phyloP scores from a whole-genome alignment of 2,888 invertebrate genomes.

The Rapana venosa region DNA sequence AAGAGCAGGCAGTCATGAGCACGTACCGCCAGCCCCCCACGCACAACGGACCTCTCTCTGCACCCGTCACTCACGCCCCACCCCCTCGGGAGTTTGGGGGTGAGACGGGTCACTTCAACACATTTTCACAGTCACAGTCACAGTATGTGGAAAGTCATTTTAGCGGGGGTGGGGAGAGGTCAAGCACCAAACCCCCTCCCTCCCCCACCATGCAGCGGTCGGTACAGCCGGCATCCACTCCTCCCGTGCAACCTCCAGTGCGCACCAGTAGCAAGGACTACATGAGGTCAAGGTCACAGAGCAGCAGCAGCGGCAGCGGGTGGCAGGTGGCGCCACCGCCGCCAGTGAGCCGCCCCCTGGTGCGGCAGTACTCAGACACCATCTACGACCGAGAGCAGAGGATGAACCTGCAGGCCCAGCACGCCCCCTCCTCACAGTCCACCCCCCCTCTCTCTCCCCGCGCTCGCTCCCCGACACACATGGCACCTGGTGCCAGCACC shows the following conservation, averaged over 20 bases:
- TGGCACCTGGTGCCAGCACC: conserved; percentile 54
- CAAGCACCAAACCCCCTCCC: conserved; percentile 64
- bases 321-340: conserved; percentile 44
- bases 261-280: conserved; percentile 70
- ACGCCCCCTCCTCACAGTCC: conserved; percentile 47
- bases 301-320: conserved; percentile 61
- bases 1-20: conserved; percentile 70
- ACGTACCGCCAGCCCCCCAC: conserved; percentile 53
- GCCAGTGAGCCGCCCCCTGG: conserved; percentile 47
- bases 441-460: conserved; percentile 54
- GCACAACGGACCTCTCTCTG: conserved; percentile 63
- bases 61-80: conserved; percentile 51
- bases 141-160: conserved; percentile 51
- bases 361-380: conserved; percentile 58
- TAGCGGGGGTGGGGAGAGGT: conserved; percentile 49
- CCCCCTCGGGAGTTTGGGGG: conserved; percentile 49
- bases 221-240: conserved; percentile 53
- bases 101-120: conserved; percentile 57
- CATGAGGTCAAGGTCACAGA: conserved; percentile 65
- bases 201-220: conserved; percentile 63
- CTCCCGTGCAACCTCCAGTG: conserved; percentile 57
- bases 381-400: conserved; percentile 57
- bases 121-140: conserved; percentile 45
- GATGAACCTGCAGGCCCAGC: conserved; percentile 48
- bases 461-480: conserved; percentile 56